Base-by-base conservation (phyloP, 2,113 vertebrate species). In the Oceanodroma tethys region DNA sequence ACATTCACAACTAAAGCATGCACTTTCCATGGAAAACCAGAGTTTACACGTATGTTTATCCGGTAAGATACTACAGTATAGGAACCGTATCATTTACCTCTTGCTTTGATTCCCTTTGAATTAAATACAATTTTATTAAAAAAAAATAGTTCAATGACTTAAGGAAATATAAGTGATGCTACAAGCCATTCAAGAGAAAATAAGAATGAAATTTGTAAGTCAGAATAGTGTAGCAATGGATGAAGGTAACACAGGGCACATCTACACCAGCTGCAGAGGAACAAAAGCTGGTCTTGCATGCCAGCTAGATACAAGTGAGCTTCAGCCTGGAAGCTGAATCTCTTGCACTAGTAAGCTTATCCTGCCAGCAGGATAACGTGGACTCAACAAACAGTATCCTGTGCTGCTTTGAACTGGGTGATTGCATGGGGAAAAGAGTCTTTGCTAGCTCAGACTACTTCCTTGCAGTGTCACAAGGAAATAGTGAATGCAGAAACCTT, bases 1-100 rank as follows among this genome's bases (percentile, higher is more conserved):
- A 16, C 15, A 9, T 26, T 19, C 8, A 36, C 23, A 70, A 16
- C 0, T 58, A 25, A 23, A 8, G 6, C 0, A 1, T 63, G 52
- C 2, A 2, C 5, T 71, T 84, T 32, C 8, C 5, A 6, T 26
- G 40, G 63, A 45, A 89, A 53, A 50, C 25, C 12, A 3, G n/a
- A 30, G 21, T 71, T 78, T 50, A 15, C 14, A 13, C 2, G 3
- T 63, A 1, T 4, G 3, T 15, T 84, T 55, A 34, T 50, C 25
- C 85, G 32, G 7, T 76, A 58, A 88, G 16, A 22, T 29, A 45
- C 29, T 70, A 23, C 5, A 58, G 23, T 55, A 20, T 27, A 40
- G 30, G 27, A 40, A 81, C 23, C 29, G 6, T 7, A 13, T 0
- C 1, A 10, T 32, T 80, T 71, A 59, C 13, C 7, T 74, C 13